Evolutionary conservation across 2,888 invertebrate genomes (phyloP), one percentile per base, ranked within the genome.

Genomic region (Lithophane socia): DNA sequence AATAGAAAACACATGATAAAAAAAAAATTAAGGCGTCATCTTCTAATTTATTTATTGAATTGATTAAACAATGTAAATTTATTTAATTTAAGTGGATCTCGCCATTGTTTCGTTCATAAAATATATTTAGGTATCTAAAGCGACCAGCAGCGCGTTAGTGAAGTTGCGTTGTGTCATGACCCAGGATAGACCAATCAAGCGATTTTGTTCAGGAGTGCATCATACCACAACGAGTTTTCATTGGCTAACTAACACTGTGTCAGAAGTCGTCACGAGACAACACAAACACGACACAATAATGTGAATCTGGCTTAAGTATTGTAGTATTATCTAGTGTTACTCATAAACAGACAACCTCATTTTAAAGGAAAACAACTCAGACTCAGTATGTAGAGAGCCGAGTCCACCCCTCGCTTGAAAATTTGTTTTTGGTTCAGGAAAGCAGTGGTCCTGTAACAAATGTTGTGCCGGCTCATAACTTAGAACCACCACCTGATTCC

Each of bases 401-500:
- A 37, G 47, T 37, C 44, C 10, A 54, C 24, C 13, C 9, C n/a
- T 44, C 1, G 2, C 18, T n/a, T 67, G 9, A 64, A 67, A 18
- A 47, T 58, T 12, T 68, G 16, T 75, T 52, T 79, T 52, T 68
- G 24, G 3, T 79, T 49, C 81, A 95, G 94, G 94, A 94, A 87
- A 91, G 81, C 65, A 92, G 91, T 86, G 94, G 94, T 58, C 92
- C 93, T 44, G 93, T 94, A 44, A 91, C 93, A 37, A 92, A 93
- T 81, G 93, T 93, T 64, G 92, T 91, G 16, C 92, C 92, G 16
- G 94, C 94, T 7, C 91, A 92, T 81, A 92, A 87, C 68, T 87
- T 95, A 86, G 96, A 96, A 85, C 95, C 96, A 24, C 96, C 96
- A 58, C 96, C 96, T n/a, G 94, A 95, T 80, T 92, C 94, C 9